Conservation (phyloP, 1,140 invertebrate genomes). For the Pollicipes pollicipes region DNA sequence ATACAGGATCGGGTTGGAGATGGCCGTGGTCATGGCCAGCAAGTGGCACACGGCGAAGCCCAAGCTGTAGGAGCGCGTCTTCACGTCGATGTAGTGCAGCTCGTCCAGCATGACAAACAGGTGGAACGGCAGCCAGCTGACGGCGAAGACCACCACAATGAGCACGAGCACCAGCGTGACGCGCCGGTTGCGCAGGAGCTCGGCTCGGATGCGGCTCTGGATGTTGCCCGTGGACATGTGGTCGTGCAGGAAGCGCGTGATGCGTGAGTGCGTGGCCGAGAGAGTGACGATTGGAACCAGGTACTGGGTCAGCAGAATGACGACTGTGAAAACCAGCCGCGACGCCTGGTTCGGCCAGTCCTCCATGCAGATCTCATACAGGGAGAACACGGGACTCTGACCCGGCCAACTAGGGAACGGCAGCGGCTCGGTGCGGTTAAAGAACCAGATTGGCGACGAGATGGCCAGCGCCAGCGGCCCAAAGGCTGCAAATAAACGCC, state of each 20-base stretch:
- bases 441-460: slow-evolving; percentile 30
- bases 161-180: slow-evolving; percentile 33
- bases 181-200: slow-evolving; percentile 32
- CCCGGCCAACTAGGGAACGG: slow-evolving; percentile 16
- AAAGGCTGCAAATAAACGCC: slow-evolving; percentile 18
- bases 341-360: slow-evolving; percentile 27
- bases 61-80: slow-evolving; percentile 26
- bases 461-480: slow-evolving; percentile 30
- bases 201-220: slow-evolving; percentile 23
- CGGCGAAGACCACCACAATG: slow-evolving; percentile 30
- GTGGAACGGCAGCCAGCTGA: slow-evolving; percentile 37
- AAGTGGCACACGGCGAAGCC: slow-evolving; percentile 36
- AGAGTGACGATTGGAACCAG: slow-evolving; percentile 36
- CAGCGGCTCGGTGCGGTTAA: slow-evolving; percentile 27
- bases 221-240: slow-evolving; percentile 16
- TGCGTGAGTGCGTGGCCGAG: slow-evolving; percentile 32
- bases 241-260: slow-evolving; percentile 29
- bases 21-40: slow-evolving; percentile 36
- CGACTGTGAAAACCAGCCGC: slow-evolving; percentile 33
- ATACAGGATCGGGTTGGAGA: slow-evolving; percentile 36
- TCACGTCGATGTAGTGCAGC: slow-evolving; percentile 16
- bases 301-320: slow-evolving; percentile 34
- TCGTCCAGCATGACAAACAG: slow-evolving; percentile 33
- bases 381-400: slow-evolving; percentile 12
- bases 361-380: slow-evolving; percentile 30